Evolutionary conservation across 2,113 vertebrate species (phyloP).

Genomic region (Oplegnathus fasciatus): DNA sequence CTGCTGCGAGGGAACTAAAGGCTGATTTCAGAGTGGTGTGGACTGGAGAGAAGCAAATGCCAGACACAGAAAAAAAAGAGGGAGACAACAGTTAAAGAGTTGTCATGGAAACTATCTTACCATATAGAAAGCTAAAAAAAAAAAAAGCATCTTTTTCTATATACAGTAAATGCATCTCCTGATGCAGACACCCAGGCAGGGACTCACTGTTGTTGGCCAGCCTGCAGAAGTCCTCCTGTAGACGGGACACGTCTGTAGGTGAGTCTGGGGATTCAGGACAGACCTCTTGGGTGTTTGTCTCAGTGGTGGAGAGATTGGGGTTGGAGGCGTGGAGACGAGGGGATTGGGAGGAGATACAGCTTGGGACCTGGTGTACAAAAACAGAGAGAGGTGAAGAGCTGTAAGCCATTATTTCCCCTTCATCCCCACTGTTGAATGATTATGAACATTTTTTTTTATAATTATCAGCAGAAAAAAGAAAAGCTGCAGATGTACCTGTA

Average conservation of each 20-base stretch:
- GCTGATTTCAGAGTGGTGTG: constrained; percentile 92
- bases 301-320: constrained; percentile 94
- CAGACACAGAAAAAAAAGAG: constrained; percentile 23
- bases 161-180: background rate
- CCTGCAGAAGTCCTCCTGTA: constrained; percentile 95
- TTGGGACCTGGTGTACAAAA: constrained; percentile 72
- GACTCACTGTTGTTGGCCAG: constrained; percentile 93
- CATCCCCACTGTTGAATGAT: background rate
- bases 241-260: constrained; percentile 90
- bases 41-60: constrained; percentile 70
- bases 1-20: constrained; percentile 88
- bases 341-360: constrained; percentile 85
- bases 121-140: constrained; percentile 24
- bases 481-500: constrained; percentile 86
- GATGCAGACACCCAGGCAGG: constrained; percentile 60
- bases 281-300: constrained; percentile 89
- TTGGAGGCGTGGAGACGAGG: constrained; percentile 93
- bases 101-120: constrained; percentile 70
- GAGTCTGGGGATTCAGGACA: constrained; percentile 90
- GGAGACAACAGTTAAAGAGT: constrained; percentile 31
- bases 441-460: background rate
- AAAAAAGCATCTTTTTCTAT: background rate
- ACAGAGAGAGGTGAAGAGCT: background rate
- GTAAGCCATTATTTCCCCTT: background rate
- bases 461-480: background rate